Evolutionary conservation across 2,888 invertebrate genomes (phyloP).

Genomic region (Girardia tigrina): DNA sequence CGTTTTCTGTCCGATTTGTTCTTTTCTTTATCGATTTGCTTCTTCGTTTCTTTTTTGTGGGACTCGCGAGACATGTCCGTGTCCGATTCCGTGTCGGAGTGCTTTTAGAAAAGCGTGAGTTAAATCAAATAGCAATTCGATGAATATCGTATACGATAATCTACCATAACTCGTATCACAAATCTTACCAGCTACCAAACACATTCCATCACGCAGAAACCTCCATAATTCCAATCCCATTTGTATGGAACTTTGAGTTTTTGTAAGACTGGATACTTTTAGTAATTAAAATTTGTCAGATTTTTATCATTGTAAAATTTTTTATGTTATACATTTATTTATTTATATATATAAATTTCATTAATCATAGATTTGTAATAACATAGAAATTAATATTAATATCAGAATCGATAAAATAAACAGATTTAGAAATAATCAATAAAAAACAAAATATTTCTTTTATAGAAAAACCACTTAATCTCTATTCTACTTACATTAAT

Average conservation of each 20-base stretch:
- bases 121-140: not conserved
- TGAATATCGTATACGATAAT: not conserved
- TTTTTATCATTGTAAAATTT: not conserved
- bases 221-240: not conserved
- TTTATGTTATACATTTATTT: not conserved
- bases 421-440: not conserved
- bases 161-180: not conserved
- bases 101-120: not conserved
- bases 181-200: not conserved
- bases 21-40: not conserved
- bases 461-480: not conserved
- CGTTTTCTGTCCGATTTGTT: not conserved
- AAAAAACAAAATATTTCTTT: not conserved
- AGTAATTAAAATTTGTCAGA: conserved; percentile 23
- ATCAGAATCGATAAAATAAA: too few species aligned
- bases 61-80: not conserved
- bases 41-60: not conserved
- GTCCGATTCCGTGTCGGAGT: not conserved
- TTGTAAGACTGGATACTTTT: conserved; percentile 18
- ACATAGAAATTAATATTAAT: too few species aligned
- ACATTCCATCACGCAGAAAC: conserved; percentile 4
- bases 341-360: too few species aligned
- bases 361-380: too few species aligned
- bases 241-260: conserved; percentile 23
- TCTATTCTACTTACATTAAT: not conserved